phyloP scores from a whole-genome alignment of 2,888 invertebrate species.

The Litoditis marina region DNA sequence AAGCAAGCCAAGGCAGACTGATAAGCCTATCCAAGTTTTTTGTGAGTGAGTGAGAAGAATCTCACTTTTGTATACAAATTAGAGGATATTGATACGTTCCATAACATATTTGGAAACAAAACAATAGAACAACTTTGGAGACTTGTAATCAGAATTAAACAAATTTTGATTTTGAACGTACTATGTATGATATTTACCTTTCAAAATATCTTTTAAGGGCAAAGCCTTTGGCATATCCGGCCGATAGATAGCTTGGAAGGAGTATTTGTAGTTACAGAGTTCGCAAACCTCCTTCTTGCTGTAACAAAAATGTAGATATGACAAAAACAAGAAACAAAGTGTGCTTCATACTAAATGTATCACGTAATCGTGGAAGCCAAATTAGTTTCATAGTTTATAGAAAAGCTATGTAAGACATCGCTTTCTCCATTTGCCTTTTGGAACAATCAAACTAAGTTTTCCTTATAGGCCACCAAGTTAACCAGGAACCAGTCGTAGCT shows the following conservation, averaged over 20 bases:
- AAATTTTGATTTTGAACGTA: conserved; percentile 68
- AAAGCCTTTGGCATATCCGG: conserved; percentile 98
- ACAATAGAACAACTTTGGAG: too few species aligned
- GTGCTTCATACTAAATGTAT: too few species aligned
- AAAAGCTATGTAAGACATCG: too few species aligned
- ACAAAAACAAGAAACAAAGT: not conserved
- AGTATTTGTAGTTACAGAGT: conserved; percentile 79
- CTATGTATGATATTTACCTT: conserved; percentile 73
- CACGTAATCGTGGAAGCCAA: too few species aligned
- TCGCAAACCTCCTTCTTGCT: conserved; percentile 87
- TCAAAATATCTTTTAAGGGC: conserved; percentile 85
- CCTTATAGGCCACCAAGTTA: too few species aligned
- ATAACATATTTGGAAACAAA: not conserved
- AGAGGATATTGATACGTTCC: not conserved
- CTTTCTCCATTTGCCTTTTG: too few species aligned
- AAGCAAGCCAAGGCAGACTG: not conserved
- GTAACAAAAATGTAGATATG: conserved; percentile 5
- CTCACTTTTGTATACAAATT: too few species aligned
- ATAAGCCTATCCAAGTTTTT: not conserved
- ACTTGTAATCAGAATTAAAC: too few species aligned
- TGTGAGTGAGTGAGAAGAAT: too few species aligned
- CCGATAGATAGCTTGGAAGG: conserved; percentile 98
- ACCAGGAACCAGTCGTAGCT: too few species aligned
- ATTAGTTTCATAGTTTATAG: not conserved
- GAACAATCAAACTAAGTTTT: too few species aligned